Percentiles rank a stretch among this genome's conserved stretches.
Evolutionary conservation across 2,888 invertebrate species (phyloP).

Genomic region (Pachycephus smyrnensis): DNA sequence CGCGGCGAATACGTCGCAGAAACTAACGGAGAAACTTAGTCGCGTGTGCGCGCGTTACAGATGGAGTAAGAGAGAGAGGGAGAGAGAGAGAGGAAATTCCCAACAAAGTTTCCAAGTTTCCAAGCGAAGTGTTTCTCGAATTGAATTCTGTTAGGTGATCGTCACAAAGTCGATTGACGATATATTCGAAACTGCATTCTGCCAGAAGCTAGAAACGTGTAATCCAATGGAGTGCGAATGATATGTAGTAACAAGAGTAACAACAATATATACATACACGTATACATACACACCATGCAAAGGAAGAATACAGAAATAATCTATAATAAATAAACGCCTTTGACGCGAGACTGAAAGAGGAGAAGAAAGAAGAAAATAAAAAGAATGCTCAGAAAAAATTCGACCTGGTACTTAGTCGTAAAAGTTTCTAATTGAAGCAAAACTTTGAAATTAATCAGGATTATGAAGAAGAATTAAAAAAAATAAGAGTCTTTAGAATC

Average conservation of each 20-base stretch:
- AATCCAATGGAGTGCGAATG: neutral
- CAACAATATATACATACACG: neutral
- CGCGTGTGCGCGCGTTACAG: neutral
- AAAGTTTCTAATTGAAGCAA: neutral
- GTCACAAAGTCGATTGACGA: neutral
- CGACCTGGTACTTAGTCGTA: neutral
- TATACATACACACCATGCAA: too few species aligned
- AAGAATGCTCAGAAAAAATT: neutral
- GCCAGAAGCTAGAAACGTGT: neutral
- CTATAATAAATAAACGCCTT: neutral
- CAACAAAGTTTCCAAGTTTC: neutral
- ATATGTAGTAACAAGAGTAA: neutral
- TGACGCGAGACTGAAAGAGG: neutral
- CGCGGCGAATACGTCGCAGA: neutral
- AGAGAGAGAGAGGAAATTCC: too few species aligned
- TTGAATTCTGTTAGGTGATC: neutral
- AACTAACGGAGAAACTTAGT: neutral
- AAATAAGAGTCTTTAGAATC: neutral
- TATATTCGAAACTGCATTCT: neutral
- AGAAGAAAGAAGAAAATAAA: neutral
- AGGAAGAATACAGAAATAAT: neutral
- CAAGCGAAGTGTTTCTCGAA: neutral
- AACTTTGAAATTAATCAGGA: neutral
- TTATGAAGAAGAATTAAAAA: neutral
- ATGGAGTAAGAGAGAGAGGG: neutral